phyloP scores from a whole-genome alignment of 2,888 invertebrate species.

The Yponomeuta cagnagella region DNA sequence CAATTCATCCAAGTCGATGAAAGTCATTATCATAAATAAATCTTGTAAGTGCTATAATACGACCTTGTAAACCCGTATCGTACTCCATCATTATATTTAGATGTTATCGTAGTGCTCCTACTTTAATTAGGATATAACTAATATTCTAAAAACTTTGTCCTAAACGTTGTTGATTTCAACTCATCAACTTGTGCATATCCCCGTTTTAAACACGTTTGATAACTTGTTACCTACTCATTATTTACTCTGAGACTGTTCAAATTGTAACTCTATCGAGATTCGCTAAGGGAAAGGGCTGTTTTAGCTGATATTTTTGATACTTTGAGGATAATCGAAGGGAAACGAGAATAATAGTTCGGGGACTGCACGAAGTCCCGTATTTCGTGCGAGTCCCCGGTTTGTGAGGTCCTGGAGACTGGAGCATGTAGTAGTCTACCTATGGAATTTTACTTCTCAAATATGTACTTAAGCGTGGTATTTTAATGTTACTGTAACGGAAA shows the following conservation, averaged over 20 bases:
- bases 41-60: conserved; percentile 45
- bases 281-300: conserved; percentile 73
- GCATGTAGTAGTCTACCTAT: conserved; percentile 23
- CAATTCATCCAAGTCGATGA: conserved; percentile 22
- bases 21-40: conserved; percentile 41
- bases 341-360: conserved; percentile 45
- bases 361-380: neutral
- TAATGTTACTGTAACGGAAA: conserved; percentile 71
- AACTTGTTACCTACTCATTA: conserved; percentile 72
- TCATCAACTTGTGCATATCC: conserved; percentile 69
- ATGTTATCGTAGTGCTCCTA: conserved; percentile 54
- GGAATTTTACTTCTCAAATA: conserved; percentile 43
- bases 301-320: conserved; percentile 76
- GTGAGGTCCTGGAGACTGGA: neutral
- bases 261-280: conserved; percentile 67
- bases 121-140: conserved; percentile 36
- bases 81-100: conserved; percentile 56
- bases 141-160: conserved; percentile 42
- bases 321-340: conserved; percentile 71
- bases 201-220: conserved; percentile 57
- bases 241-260: conserved; percentile 75
- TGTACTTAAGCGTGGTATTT: conserved; percentile 59
- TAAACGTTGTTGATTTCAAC: conserved; percentile 59
- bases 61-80: conserved; percentile 41
- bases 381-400: conserved; percentile 22